Conservation (phyloP, 2,797 vertebrate species). For the Antrozous pallidus region DNA sequence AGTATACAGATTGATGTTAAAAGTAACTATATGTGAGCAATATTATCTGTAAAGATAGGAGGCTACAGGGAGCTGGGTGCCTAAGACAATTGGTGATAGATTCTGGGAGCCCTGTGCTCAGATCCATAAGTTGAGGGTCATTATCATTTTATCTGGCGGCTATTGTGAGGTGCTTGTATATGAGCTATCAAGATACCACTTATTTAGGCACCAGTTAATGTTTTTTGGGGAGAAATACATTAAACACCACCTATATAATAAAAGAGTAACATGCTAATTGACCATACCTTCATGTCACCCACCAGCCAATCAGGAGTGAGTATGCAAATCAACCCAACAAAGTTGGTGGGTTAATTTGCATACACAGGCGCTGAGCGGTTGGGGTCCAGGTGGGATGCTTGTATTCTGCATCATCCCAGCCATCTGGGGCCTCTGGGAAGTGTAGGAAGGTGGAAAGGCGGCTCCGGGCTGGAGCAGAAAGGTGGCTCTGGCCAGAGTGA, state of each 20-base stretch:
- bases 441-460: too few relatives aligned
- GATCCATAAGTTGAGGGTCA: neutral
- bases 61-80: neutral
- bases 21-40: slow-evolving; percentile 52
- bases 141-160: neutral
- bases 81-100: neutral
- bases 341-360: too few relatives aligned
- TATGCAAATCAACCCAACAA: too few relatives aligned
- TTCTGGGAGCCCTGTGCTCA: neutral
- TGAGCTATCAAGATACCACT: neutral
- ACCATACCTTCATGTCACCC: too few relatives aligned
- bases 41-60: neutral
- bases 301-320: too few relatives aligned
- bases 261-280: too few relatives aligned
- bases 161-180: neutral
- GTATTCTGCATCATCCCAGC: too few relatives aligned
- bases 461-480: too few relatives aligned
- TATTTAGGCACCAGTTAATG: neutral
- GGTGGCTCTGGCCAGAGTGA: too few relatives aligned
- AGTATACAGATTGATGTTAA: slow-evolving; percentile 47
- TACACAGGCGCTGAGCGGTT: too few relatives aligned
- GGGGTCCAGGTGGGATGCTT: too few relatives aligned
- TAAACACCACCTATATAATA: neutral
- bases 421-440: too few relatives aligned
- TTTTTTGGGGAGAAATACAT: neutral